Conservation (phyloP, 1,140 invertebrate species). For the Drosophila busckii region DNA sequence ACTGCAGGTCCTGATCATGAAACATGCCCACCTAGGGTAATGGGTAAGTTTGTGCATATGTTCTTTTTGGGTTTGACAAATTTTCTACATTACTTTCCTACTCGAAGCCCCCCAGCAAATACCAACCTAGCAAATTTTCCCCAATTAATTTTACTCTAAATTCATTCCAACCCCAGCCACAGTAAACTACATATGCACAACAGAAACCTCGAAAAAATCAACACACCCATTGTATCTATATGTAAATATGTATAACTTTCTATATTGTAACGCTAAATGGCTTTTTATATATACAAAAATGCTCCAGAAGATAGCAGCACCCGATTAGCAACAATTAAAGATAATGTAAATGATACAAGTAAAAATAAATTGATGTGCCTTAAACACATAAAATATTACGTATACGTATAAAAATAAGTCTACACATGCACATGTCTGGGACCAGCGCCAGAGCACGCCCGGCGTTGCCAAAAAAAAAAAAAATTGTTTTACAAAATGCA, state of each 20-base stretch:
- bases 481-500: constrained; percentile 24
- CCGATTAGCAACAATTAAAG: too few relatives aligned
- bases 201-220: constrained; percentile 11
- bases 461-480: constrained; percentile 24
- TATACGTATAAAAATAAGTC: constrained; percentile 67
- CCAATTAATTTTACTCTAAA: constrained; percentile 31
- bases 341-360: too few relatives aligned
- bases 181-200: constrained; percentile 54
- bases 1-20: constrained; percentile 80
- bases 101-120: background rate
- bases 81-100: constrained; percentile 12
- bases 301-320: too few relatives aligned
- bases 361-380: too few relatives aligned
- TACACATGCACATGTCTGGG: constrained; percentile 55
- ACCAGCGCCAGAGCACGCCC: constrained; percentile 57
- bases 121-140: background rate
- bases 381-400: too few relatives aligned
- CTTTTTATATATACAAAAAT: too few relatives aligned
- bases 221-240: constrained; percentile 19
- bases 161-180: constrained; percentile 7
- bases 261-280: background rate
- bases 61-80: constrained; percentile 33
- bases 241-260: constrained; percentile 48
- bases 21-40: constrained; percentile 79
- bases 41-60: constrained; percentile 79